Base-by-base conservation (phyloP, 2,888 invertebrate genomes). In the Pyralis farinalis region DNA sequence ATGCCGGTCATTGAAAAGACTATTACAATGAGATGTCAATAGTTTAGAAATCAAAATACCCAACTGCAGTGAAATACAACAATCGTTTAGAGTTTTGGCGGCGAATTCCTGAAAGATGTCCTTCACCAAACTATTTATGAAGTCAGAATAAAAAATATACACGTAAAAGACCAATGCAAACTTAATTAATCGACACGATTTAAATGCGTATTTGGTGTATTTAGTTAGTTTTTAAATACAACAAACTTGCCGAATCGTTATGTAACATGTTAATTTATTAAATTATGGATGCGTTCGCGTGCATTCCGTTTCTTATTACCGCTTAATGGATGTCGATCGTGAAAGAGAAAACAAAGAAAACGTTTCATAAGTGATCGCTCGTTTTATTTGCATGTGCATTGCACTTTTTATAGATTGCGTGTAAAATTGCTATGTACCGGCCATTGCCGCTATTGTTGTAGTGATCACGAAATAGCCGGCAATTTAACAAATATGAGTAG, bases 291-390 rank as follows among this genome's bases (percentile, higher is more conserved):
- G 63, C 54, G 48, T 51, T 66, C 45, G 70, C 75, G 69, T 73
- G 73, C 53, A 46, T 46, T 53, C 51, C 49, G 52, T 54, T 57
- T 55, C 62, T 45, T 53, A 44, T 46, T 49, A 57, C 48, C 63
- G 51, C 55, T 60, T 51, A 59, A 65, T 60, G 63, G 58, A 52
- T 52, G 49, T 42, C 59, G 64, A 62, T 66, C 62, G 62, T 50
- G 69, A 79, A 70, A 76, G 71, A 68, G 76, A 81, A 77, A 80
- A 63, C 50, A 49, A 46, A 53, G 51, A 54, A 54, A 55, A 40
- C 37, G 47, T 48, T 52, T 46, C 42, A 39, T 37, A 40, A 39
- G 20, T 31, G 27, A 37, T 49, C n/a, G 25, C 7, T 7, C 25
- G 25, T 42, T 46, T 29, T 33, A 33, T 37, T 30, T 31, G 37